Percentiles rank a stretch among this genome's conserved stretches.
Evolutionary conservation across 30 jellyfish, hydroid and myxozoan genomes (phyloP).

Genomic region (Turritopsis dohrnii): DNA sequence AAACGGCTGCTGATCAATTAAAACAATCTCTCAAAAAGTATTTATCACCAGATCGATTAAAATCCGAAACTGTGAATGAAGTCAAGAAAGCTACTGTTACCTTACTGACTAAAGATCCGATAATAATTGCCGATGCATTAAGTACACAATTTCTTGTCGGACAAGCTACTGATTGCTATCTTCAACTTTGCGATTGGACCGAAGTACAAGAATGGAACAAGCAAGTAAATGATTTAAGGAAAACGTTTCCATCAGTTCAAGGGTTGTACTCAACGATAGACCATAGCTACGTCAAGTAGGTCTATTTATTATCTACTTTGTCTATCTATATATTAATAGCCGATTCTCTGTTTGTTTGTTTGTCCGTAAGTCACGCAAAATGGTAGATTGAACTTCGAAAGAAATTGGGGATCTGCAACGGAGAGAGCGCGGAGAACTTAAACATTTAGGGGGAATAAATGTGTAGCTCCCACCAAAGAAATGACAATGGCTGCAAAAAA

Average conservation of each 20-base stretch:
- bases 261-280: slow-evolving; percentile 71
- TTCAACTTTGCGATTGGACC: slow-evolving; percentile 93
- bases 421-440: no score
- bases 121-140: slow-evolving; percentile 57
- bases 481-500: no score
- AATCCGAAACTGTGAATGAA: slow-evolving; percentile 53
- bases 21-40: slow-evolving; percentile 53
- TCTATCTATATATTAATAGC: no score
- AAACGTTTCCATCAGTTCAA: slow-evolving; percentile 48
- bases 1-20: slow-evolving; percentile 75
- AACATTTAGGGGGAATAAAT: no score
- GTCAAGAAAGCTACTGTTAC: slow-evolving; percentile 61
- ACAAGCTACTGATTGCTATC: slow-evolving; percentile 82
- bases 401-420: no score
- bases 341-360: no score
- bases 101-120: slow-evolving; percentile 91
- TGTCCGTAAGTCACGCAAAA: no score
- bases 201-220: slow-evolving; percentile 89
- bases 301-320: neutral
- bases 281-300: slow-evolving; percentile 74
- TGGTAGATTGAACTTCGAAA: no score
- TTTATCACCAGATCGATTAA: slow-evolving; percentile 78
- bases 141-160: slow-evolving; percentile 49
- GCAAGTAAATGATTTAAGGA: slow-evolving; percentile 63
- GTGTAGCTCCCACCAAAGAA: no score